phyloP scores from a whole-genome alignment of 2,888 invertebrate genomes.

The Zelleria hepariella region DNA sequence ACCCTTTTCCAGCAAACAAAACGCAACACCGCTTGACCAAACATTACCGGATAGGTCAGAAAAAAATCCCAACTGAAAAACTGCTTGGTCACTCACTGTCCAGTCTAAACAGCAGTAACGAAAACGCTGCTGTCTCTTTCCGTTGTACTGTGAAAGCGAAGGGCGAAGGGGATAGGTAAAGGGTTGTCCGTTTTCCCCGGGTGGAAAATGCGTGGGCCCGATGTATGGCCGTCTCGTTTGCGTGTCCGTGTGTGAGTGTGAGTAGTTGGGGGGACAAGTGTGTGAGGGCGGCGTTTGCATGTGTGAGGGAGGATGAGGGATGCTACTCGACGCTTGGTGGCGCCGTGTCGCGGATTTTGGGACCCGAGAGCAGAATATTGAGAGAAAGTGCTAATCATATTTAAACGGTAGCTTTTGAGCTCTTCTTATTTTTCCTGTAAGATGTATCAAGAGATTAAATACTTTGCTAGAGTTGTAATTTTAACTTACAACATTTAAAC shows the following conservation, averaged over 20 bases:
- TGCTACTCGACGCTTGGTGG: conserved; percentile 66
- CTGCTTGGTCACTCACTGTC: conserved; percentile 57
- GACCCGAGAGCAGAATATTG: no score
- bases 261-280: conserved; percentile 54
- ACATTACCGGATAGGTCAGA: conserved; percentile 49
- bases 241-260: conserved; percentile 56
- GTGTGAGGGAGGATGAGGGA: conserved; percentile 33
- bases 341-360: conserved; percentile 18
- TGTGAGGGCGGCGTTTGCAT: conserved; percentile 25
- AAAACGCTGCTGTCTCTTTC: conserved; percentile 42
- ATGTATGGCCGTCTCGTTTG: conserved; percentile 60
- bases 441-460: no score
- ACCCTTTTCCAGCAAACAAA: conserved; percentile 17
- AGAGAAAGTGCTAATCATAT: no score
- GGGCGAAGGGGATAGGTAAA: conserved; percentile 60
- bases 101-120: conserved; percentile 34
- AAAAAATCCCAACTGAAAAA: conserved; percentile 29
- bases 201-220: conserved; percentile 48
- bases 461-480: no score
- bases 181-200: conserved; percentile 59
- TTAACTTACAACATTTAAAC: no score
- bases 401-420: no score
- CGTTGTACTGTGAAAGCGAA: conserved; percentile 31
- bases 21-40: conserved; percentile 34
- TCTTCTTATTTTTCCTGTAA: no score